Conservation (phyloP, 2,113 vertebrate species). For the Paramormyrops kingsleyae region DNA sequence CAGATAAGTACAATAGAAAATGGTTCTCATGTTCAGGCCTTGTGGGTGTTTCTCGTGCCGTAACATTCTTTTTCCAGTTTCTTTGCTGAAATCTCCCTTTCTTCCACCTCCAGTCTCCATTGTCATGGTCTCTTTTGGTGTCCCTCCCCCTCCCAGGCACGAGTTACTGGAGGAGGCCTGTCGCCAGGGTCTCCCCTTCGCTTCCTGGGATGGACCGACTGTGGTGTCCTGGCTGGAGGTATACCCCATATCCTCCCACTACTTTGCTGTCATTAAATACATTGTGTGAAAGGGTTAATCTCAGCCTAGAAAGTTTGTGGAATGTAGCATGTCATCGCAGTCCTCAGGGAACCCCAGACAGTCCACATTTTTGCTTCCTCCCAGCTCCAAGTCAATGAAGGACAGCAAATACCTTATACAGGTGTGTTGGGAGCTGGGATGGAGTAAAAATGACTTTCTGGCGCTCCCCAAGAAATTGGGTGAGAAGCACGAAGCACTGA, state of each 20-base stretch:
- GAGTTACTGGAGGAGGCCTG: constrained; percentile 85
- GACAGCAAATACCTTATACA: not conserved
- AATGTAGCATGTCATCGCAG: not conserved
- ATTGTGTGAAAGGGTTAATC: not conserved
- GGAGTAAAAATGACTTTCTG: not conserved
- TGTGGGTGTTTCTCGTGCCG: not conserved
- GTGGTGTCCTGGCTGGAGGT: constrained; percentile 91
- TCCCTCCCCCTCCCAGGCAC: constrained; percentile 53
- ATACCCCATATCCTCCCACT: constrained; percentile 34
- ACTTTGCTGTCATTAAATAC: constrained; percentile 25
- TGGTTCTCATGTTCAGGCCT: not conserved
- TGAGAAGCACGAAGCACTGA: not conserved
- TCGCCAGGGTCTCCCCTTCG: constrained; percentile 82
- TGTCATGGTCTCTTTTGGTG: not conserved
- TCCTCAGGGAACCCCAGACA: not conserved
- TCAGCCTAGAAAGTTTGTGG: not conserved
- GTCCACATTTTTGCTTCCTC: not conserved
- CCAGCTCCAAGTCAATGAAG: not conserved
- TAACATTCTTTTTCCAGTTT: not conserved
- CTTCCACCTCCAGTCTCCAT: not conserved
- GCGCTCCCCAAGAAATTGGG: not conserved
- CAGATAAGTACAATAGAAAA: not conserved
- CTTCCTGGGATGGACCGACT: constrained; percentile 85
- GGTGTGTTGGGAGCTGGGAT: not conserved
- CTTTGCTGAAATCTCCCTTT: not conserved